Base-by-base conservation (phyloP, 92 coral and sea anemone species). In the Phenganax stokvisi region DNA sequence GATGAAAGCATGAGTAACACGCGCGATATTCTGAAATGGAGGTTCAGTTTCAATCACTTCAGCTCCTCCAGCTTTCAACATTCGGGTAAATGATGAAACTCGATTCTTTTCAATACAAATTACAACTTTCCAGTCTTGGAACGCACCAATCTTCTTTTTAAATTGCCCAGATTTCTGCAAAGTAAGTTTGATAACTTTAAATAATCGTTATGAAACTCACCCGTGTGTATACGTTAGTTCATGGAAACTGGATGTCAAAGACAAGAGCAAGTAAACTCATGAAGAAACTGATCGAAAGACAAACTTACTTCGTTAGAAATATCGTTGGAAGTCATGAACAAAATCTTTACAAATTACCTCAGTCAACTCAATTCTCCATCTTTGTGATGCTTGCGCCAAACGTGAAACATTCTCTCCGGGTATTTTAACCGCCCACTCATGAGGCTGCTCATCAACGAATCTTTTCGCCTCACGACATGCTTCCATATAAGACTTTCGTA, bases 41-140 rank as follows among this genome's bases (percentile, higher is more conserved):
- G 97, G 94, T 31, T 88, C 84, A 57, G 75, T 70, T 6, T 89
- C 91, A 9, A 88, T 83, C 37, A 93, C 98, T 63, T 88, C 84
- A n/a, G 94, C 98, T 51, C 98, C 98, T 1, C 97, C 98, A 31
- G 98, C 92, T 73, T 94, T 96, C 10, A 94, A 80, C 59, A 94
- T 81, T 58, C 98, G 84, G 72, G 86, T 86, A 51, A 94, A 94
- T 8, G 97, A 97, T 15, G 91, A 86, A 72, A 88, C 92, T 16
- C 90, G 86, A 57, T 85, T 84, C 82, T 88, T 87, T 80, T 94
- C 98, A 3, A 92, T 97, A 69, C 91, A 94, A 67, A 94, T 86
- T 3, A 94, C 74, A 12, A 94, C 96, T 69, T 86, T 79, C 98
- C 98, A 94, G 71, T 93, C 93, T 83, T 77, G 88, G 84, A 94